These are phyloP conservation scores for Perodicticus potto DNA, from an alignment of 2,797 vertebrate genomes.

Conservation along the genomic window DNA sequence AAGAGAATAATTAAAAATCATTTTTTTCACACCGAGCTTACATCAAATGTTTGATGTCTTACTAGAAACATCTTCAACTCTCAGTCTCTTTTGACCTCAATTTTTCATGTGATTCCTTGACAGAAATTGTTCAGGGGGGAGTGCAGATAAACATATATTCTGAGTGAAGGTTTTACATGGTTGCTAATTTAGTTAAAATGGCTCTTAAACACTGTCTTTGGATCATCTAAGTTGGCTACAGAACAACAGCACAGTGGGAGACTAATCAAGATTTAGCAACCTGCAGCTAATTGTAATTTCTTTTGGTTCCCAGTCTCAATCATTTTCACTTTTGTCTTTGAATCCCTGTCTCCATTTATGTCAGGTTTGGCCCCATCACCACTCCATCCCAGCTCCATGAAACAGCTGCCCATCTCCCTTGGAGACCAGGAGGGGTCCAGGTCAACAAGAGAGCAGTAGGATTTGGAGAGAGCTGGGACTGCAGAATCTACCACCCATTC, in stretches of 20 bases:
- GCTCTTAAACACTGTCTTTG: conserved; percentile 81
- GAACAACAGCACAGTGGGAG: conserved; percentile 67
- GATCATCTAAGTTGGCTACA: conserved; percentile 78
- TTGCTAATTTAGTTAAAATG: conserved; percentile 79
- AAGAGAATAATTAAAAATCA: background rate
- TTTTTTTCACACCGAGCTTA: background rate
- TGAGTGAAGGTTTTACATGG: conserved; percentile 60
- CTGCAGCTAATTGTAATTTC: conserved; percentile 66
- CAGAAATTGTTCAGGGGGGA: conserved; percentile 74
- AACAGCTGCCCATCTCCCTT: background rate
- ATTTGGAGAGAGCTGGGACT: background rate
- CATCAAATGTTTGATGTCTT: conserved; percentile 31
- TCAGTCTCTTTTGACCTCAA: conserved; percentile 78
- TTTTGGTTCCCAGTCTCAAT: conserved; percentile 64
- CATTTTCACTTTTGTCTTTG: conserved; percentile 64
- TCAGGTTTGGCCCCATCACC: background rate
- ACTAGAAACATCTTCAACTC: conserved; percentile 50
- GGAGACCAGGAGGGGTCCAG: background rate
- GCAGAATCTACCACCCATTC: background rate
- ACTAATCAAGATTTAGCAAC: conserved; percentile 77
- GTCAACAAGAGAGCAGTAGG: background rate
- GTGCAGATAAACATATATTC: conserved; percentile 74
- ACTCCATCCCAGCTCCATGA: background rate
- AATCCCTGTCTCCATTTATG: conserved; percentile 35
- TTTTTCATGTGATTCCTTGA: conserved; percentile 66